A percentile compares a stretch with the other conserved stretches of the same genome.
These are phyloP conservation scores for Cantharis nigra DNA, from an alignment of 2,888 invertebrate species.

Conservation along the genomic window DNA sequence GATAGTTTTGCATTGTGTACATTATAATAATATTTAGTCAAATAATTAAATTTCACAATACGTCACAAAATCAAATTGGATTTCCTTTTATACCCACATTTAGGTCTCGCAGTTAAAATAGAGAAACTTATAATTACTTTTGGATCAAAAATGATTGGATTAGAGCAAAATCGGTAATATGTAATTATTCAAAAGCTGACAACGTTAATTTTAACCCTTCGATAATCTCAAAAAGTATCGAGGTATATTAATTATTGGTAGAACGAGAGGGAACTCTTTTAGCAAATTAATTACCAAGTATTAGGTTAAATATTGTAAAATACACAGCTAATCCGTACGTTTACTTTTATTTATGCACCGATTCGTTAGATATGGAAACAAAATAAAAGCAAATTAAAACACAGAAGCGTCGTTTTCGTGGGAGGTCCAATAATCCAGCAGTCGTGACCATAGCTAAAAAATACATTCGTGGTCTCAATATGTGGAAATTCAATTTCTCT, in stretches of 20 bases:
- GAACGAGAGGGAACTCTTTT: not conserved
- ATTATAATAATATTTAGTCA: not conserved
- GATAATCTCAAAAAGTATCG: not conserved
- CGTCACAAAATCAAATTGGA: not conserved
- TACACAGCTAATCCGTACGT: not conserved
- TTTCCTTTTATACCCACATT: not conserved
- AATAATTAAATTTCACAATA: not conserved
- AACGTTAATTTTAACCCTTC: not conserved
- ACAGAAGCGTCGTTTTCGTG: not conserved
- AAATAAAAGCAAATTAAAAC: not conserved
- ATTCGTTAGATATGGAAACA: not conserved
- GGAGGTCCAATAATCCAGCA: not conserved
- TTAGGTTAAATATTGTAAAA: not conserved
- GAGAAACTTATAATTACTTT: not conserved
- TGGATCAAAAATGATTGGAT: not conserved
- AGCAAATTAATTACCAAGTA: not conserved
- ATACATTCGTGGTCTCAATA: not conserved
- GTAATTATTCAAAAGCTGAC: not conserved
- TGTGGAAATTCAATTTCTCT: not conserved
- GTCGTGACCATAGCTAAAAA: slow-evolving; percentile 4
- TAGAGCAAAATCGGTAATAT: not conserved
- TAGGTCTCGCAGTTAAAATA: not conserved
- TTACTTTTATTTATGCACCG: not conserved
- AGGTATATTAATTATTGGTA: not conserved
- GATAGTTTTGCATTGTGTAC: not conserved